Evolutionary conservation across 2,888 invertebrate species (phyloP).

Genomic region (Julus scanicus): DNA sequence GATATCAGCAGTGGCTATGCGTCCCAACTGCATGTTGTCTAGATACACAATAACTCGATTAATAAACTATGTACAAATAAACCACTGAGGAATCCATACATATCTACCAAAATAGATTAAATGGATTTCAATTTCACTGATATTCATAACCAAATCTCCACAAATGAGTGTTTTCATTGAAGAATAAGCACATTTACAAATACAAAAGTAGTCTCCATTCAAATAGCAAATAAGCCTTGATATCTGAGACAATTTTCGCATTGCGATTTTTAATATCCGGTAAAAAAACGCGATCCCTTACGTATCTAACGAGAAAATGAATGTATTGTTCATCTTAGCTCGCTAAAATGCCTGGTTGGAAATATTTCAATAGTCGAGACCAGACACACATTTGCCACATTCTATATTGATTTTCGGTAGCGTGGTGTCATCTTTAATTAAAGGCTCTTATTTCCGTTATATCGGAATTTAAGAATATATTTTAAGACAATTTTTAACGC

Average conservation of each 20-base stretch:
- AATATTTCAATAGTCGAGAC: slow-evolving; percentile 25
- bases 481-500: slow-evolving; percentile 11
- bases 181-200: background rate
- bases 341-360: background rate
- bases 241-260: background rate
- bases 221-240: background rate
- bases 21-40: no score
- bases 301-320: background rate
- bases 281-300: background rate
- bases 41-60: no score
- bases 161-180: background rate
- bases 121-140: background rate
- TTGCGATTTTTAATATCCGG: slow-evolving; percentile 13
- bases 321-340: background rate
- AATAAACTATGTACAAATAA: no score
- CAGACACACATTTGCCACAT: background rate
- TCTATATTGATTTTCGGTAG: slow-evolving; percentile 15
- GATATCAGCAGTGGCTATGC: no score
- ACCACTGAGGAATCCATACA: background rate
- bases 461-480: slow-evolving; percentile 13
- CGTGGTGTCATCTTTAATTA: slow-evolving; percentile 31
- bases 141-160: background rate
- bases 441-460: slow-evolving; percentile 31
- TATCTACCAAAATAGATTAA: background rate
- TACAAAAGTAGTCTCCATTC: background rate